Base-by-base conservation (phyloP, 2,797 vertebrate genomes). In the Capromys pilorides region DNA sequence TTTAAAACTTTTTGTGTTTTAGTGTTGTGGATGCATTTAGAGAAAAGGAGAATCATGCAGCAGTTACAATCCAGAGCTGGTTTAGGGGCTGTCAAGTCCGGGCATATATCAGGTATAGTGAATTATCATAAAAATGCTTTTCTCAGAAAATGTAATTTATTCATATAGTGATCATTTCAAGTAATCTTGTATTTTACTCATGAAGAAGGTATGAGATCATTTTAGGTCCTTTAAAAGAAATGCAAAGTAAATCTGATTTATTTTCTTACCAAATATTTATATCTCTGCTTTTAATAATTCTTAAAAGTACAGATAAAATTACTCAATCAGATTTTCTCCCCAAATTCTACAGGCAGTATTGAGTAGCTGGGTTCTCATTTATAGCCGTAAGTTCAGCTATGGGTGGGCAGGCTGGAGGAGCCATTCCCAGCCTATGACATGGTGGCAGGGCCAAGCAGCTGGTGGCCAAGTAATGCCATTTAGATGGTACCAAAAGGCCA, bases 1-100 rank as follows among this genome's bases (percentile, higher is more conserved):
- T 84, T 69, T 2, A 54, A 84, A 84, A 82, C 28, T 1, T 73
- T 77, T 22, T 93, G 16, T 51, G n/a, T 67, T 97, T 93, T 92
- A 99, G 99, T 36, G 96, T 96, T 96, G 98, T 98, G 21, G 98
- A 99, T 95, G 97, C 98, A 95, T 97, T 98, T 93, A 98, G 98
- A 94, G 95, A 96, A 96, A 95, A 9, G 51, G 98, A 99, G 87
- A 97, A 98, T 96, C 93, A 97, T 33, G 99, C 99, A 9, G 99
- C 99, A 49, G 95, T 98, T 88, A 97, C 71, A 94, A 99, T 99
- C 87, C 99, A 99, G 98, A 99, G 99, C 98, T 99, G 99, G 98
- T 99, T 99, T 98, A 98, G 99, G 98, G 99, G 98, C 92, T 99
- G 98, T 94, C 98, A 96, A 95, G 98, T 99, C 61, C 98, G 98